Evolutionary conservation across 2,888 invertebrate species (phyloP), one percentile per base, ranked within the genome.

Genomic region (Eremobia ochroleuca): DNA sequence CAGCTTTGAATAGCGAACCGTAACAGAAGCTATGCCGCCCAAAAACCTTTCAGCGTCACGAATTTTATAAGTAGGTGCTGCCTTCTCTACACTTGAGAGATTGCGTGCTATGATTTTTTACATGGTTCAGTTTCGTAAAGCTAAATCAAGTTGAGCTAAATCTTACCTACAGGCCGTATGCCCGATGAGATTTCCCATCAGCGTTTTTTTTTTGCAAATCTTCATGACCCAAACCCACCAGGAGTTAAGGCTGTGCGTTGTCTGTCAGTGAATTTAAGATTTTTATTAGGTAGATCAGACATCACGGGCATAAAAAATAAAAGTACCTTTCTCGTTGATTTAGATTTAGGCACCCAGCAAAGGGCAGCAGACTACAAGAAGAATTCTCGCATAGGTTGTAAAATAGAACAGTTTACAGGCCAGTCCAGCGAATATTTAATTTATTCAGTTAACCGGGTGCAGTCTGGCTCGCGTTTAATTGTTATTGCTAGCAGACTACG

Each of bases 391-490:
- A 82, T 62, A 64, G 70, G 72, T 82, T 73, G 82, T 83, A 82
- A 61, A 82, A 86, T 71, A 68, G 68, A 62, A 34, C 5, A 69
- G 69, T 85, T 79, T 80, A 86, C 71, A 72, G 64, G 74, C 72
- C 40, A 67, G 72, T 64, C 59, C 74, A 52, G 52, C 43, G 71
- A 84, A 84, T 77, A 86, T 86, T 86, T 83, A 84, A 84, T 84
- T 77, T 84, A 84, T 84, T 86, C 86, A 75, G 83, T 83, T 82
- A 86, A 67, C 78, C 66, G 72, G 64, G 78, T 86, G 86, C 86
- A 84, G 83, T 78, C 83, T 84, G 78, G 75, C 78, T 82, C 55
- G 59, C 69, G 40, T 83, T 86, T 84, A 86, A 82, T 84, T 84
- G 73, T 84, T 84, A 84, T 86, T 86, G 72, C 83, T 70, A 46